Evolutionary conservation across 1,140 invertebrate genomes (phyloP), one percentile per base, ranked within the genome.

Genomic region (Drosophila prosaltans): DNA sequence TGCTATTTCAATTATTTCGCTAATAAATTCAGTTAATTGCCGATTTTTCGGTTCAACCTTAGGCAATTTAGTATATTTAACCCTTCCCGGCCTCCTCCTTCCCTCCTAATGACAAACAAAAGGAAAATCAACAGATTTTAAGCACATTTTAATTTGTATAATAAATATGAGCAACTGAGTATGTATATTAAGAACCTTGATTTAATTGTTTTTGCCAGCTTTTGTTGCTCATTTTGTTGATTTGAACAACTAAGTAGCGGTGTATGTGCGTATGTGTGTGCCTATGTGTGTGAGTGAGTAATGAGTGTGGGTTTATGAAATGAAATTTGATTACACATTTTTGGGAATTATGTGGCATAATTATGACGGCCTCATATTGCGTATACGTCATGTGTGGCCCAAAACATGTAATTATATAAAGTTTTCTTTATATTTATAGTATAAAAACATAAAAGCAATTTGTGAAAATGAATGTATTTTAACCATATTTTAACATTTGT

Each of bases 1-100:
- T 36, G 80, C 80, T 57, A 85, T 81, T 81, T 85, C 54, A 84
- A 84, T 84, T 80, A 84, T 84, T 69, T 74, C 61, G 70, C 61
- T 41, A 62, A 65, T 67, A 57, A 82, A 82, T 86, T 79, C 71
- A 73, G 58, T 82, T 81, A 72, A 78, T 77, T 36, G 32, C 74
- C 67, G 71, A 39, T 43, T 68, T 70, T 67, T 51, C 9, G 45
- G 45, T 24, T 21, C 7, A 48, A 48, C 45, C 45, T 10, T 51
- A 58, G 64, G 63, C 59, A 45, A 63, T 65, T 24, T 11, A 16
- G 16, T 11, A 24, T 48, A 8, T 59, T 57, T 45, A 65, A 68
- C 61, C 74, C 66, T 11, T 8, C 7, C 28, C 28, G 28, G 2
- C 24, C 45, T 9, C 21, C 21, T 10, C 45, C 45, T 9, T 3